Conservation (phyloP, 2,797 vertebrate species). For the Sebastes cheni region DNA sequence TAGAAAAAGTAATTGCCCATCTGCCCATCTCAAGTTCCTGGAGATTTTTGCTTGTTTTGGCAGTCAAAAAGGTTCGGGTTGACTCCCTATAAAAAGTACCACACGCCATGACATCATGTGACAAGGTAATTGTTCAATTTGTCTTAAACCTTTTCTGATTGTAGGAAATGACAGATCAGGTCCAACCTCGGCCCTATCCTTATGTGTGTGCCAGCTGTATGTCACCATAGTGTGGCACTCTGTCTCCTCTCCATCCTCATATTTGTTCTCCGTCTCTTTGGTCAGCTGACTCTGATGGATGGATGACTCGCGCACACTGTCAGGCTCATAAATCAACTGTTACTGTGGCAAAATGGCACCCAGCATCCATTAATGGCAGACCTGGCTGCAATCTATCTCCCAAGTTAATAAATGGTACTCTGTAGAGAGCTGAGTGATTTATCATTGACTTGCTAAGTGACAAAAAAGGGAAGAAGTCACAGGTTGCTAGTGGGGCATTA, state of each 20-base stretch:
- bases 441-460: conserved; percentile 12
- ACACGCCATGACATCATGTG: not conserved
- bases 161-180: not conserved
- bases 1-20: not conserved
- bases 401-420: conserved; percentile 12
- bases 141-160: not conserved
- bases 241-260: conserved; percentile 17
- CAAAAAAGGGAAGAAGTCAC: not conserved
- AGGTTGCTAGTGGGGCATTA: not conserved
- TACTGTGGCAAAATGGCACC: conserved; percentile 81
- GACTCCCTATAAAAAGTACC: not conserved
- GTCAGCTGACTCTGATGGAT: conserved; percentile 83
- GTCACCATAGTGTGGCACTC: conserved; percentile 4
- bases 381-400: conserved; percentile 70
- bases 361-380: conserved; percentile 75
- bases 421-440: conserved; percentile 26
- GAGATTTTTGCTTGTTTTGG: not conserved
- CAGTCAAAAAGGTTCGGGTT: not conserved
- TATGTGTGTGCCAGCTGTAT: conserved; percentile 1
- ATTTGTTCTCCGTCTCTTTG: conserved; percentile 32
- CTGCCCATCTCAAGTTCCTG: not conserved
- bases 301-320: conserved; percentile 82
- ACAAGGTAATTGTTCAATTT: not conserved
- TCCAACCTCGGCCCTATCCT: not conserved
- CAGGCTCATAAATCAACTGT: conserved; percentile 86